Percentiles rank a stretch among this genome's conserved stretches.
These are phyloP conservation scores for Trinectes maculatus DNA, from an alignment of 2,113 vertebrate species.

Conservation along the genomic window DNA sequence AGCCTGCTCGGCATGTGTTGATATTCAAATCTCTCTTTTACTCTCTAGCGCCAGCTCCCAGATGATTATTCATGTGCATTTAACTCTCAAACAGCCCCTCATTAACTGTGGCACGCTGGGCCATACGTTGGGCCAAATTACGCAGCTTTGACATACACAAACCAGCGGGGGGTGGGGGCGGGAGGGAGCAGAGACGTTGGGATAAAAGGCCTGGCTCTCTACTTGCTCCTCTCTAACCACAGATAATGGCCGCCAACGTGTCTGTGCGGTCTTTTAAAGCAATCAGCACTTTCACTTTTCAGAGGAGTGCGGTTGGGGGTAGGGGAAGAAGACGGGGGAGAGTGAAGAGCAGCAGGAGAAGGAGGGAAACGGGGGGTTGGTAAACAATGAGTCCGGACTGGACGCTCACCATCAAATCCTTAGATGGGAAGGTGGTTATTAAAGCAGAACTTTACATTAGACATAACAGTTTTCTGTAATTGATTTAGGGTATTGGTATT, in stretches of 20 bases:
- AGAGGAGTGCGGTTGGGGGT: constrained; percentile 34
- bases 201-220: constrained; percentile 74
- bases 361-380: constrained; percentile 22
- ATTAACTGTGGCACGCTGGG: constrained; percentile 77
- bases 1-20: constrained; percentile 52
- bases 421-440: constrained; percentile 27
- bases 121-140: constrained; percentile 79
- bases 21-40: constrained; percentile 59
- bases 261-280: constrained; percentile 74
- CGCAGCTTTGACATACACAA: constrained; percentile 77
- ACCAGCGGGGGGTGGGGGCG: constrained; percentile 56
- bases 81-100: constrained; percentile 77
- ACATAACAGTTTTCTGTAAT: too few relatives aligned
- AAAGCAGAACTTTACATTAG: constrained; percentile 1
- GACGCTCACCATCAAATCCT: constrained; percentile 39
- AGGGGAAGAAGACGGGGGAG: constrained; percentile 11
- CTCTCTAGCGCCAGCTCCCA: constrained; percentile 52
- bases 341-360: constrained; percentile 22
- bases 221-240: constrained; percentile 68
- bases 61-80: constrained; percentile 80
- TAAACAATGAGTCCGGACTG: constrained; percentile 61
- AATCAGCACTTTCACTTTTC: constrained; percentile 77
- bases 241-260: constrained; percentile 73
- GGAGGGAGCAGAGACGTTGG: constrained; percentile 36
- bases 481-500: too few relatives aligned